Percentiles rank a stretch among this genome's conserved stretches.
Evolutionary conservation across 2,797 vertebrate genomes (phyloP).

Genomic region (Megalops cyprinoides): DNA sequence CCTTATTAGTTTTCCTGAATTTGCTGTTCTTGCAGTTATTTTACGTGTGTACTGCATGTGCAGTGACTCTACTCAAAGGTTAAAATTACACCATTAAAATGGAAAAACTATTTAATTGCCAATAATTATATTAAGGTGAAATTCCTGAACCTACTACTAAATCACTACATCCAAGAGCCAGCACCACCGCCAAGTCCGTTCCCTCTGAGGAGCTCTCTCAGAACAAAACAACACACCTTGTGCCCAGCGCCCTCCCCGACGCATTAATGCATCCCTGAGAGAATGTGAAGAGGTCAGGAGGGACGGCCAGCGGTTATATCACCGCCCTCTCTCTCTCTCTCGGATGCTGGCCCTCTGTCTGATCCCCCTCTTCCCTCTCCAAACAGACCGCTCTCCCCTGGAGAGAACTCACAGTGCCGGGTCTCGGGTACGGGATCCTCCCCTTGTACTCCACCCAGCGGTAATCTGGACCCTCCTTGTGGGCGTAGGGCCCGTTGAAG

Average conservation of each 20-base stretch:
- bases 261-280: conserved; percentile 28
- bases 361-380: too few species aligned
- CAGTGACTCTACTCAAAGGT: conserved; percentile 29
- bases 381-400: not conserved
- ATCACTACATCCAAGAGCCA: conserved; percentile 41
- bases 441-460: conserved; percentile 86
- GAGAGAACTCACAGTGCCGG: conserved; percentile 77
- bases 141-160: conserved; percentile 41
- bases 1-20: not conserved
- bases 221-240: conserved; percentile 34
- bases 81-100: conserved; percentile 20
- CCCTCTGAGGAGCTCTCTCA: conserved; percentile 18
- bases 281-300: not conserved
- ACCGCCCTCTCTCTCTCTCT: not conserved
- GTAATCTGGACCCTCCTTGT: conserved; percentile 82
- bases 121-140: conserved; percentile 30
- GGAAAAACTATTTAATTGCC: conserved; percentile 28
- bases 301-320: conserved; percentile 17
- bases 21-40: not conserved
- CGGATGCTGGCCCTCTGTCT: not conserved
- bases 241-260: conserved; percentile 19
- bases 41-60: conserved; percentile 7
- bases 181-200: conserved; percentile 30
- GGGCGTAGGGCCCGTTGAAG: conserved; percentile 85
- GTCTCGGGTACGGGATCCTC: conserved; percentile 83